A percentile compares a stretch with the other conserved stretches of the same genome.
These are phyloP conservation scores for Mungos mungo DNA, from an alignment of 2,113 vertebrate genomes.

Conservation along the genomic window DNA sequence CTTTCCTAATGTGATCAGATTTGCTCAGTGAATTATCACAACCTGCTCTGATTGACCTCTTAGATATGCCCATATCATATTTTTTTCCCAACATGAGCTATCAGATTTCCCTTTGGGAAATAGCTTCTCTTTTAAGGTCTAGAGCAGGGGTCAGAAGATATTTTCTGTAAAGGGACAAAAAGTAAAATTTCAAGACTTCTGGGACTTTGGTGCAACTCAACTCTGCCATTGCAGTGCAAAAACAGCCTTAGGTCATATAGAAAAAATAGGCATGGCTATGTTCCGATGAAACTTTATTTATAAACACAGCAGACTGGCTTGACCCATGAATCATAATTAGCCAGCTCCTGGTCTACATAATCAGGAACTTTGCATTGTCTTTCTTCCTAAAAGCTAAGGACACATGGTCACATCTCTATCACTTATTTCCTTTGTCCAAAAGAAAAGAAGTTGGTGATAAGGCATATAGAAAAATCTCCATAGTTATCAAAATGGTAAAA, in stretches of 20 bases:
- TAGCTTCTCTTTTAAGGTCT: background rate
- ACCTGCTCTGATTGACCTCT: background rate
- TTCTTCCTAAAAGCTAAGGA: background rate
- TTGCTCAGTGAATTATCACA: background rate
- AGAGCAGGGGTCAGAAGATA: background rate
- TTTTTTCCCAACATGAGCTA: background rate
- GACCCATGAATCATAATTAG: background rate
- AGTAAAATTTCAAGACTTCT: background rate
- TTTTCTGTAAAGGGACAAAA: background rate
- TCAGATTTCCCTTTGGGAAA: background rate
- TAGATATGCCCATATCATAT: background rate
- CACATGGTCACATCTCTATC: accelerated
- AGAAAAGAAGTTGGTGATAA: background rate
- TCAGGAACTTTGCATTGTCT: background rate
- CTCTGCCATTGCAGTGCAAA: background rate
- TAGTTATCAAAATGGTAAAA: background rate
- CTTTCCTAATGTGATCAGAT: background rate
- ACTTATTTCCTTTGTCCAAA: background rate
- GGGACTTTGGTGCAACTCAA: background rate
- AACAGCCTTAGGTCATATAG: background rate
- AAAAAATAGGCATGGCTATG: background rate
- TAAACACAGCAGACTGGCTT: background rate
- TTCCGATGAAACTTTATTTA: background rate
- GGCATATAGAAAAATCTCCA: background rate
- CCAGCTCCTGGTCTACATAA: background rate